Evolutionary conservation across 2,888 invertebrate genomes (phyloP).

Genomic region (Cerastoderma edule): DNA sequence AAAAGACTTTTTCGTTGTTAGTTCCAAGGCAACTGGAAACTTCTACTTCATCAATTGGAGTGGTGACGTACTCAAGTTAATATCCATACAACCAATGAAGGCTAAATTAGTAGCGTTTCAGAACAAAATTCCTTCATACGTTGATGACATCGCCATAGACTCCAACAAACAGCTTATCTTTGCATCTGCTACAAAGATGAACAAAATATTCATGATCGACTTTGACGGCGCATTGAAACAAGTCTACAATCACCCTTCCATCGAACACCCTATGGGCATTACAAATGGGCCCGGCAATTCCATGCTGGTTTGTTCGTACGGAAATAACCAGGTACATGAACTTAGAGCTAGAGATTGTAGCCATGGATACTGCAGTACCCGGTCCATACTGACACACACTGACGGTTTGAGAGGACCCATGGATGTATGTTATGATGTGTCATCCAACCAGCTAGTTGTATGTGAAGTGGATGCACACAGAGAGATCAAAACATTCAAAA

Average conservation of each 20-base stretch:
- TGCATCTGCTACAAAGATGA: slow-evolving; percentile 4
- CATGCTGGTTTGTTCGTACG: not conserved
- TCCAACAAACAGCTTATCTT: not conserved
- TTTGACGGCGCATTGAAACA: not conserved
- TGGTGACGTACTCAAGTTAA: not conserved
- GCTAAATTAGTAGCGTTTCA: too few species aligned
- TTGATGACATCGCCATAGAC: not conserved
- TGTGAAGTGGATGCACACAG: not conserved
- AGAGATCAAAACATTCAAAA: not conserved
- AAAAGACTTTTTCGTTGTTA: not conserved
- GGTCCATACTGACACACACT: not conserved
- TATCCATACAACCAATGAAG: not conserved
- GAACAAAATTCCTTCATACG: not conserved
- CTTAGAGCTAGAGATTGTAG: not conserved
- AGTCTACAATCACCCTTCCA: not conserved
- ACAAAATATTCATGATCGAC: not conserved
- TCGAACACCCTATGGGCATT: not conserved
- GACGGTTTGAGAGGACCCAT: not conserved
- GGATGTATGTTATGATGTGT: not conserved
- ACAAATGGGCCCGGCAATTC: not conserved
- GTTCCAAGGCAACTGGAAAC: not conserved
- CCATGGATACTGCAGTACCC: too few species aligned
- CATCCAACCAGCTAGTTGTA: not conserved
- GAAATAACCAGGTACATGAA: not conserved
- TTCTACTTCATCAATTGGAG: not conserved